Base-by-base conservation (phyloP, 1,140 invertebrate genomes). In the Oreohelix idahoensis region DNA sequence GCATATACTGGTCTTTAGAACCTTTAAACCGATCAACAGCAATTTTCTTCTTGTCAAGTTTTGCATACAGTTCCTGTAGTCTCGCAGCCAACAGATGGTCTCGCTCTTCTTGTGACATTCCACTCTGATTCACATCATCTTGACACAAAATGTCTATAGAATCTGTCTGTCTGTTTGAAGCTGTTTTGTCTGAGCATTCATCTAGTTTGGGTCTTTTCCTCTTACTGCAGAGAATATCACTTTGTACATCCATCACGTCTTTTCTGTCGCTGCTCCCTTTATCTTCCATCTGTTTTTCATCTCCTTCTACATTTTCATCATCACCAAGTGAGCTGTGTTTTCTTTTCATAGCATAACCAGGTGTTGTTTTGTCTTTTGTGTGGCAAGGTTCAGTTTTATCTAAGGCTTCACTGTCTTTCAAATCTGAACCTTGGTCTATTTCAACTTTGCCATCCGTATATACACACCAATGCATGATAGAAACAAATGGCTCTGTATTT, bases 21-120 rank as follows among this genome's bases (percentile, higher is more conserved):
- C 78, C 78, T 45, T 70, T 0, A 51, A 80, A 80, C 4, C 78
- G 17, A 45, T 80, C 78, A 66, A 80, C 78, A 20, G 11, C 5
- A n/a, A 80, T 80, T 13, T 51, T 70, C 13, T 80, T 42, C 29
- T 70, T 80, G 39, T 80, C 78, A 1, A 69, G 53, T n/a, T 15
- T 26, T 26, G 15, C 10, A 51, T 69, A 80, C 63, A 80, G 39
- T 5, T 80, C 32, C 32, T 80, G 78, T 1, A 80, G 38, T 35
- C 42, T 35, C n/a, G 69, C n/a, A 70, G 78, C 78, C 8, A 69
- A 42, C 29, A 69, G 36, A 45, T 70, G 29, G 29, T 80, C 78
- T 42, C 4, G 8, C 36, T 80, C 78, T n/a, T 80, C 78, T 32
- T 53, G 76, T 8, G 49, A 36, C 76, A 58, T 78, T 23, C 39